Evolutionary conservation across 2,888 invertebrate species (phyloP).

Genomic region (Labia minor): DNA sequence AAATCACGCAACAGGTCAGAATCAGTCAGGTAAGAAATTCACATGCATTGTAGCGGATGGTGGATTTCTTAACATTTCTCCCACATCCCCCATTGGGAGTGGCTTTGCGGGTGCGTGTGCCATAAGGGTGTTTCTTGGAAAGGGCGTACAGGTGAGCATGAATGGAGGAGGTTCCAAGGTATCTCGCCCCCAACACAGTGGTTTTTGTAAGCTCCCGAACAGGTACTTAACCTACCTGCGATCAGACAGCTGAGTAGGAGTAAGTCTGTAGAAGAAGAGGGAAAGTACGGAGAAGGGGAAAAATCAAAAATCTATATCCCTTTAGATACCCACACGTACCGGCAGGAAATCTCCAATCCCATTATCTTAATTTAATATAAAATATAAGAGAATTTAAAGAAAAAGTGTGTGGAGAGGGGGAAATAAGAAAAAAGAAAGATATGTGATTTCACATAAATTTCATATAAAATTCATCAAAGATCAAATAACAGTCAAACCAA

Average conservation of each 20-base stretch:
- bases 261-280: neutral
- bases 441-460: conserved; percentile 1
- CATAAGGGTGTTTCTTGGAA: neutral
- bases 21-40: conserved; percentile 7
- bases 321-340: neutral
- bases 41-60: neutral
- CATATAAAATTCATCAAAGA: neutral
- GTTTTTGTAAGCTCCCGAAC: neutral
- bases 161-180: neutral
- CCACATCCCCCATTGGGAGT: neutral
- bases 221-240: neutral
- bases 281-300: no score
- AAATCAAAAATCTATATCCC: neutral
- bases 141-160: conserved; percentile 8
- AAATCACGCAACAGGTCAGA: neutral
- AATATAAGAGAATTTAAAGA: no score
- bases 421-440: neutral
- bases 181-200: neutral
- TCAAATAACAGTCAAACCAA: neutral
- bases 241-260: neutral
- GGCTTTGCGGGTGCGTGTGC: conserved; percentile 7
- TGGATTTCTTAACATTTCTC: neutral
- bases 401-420: no score
- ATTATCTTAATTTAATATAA: neutral
- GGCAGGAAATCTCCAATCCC: neutral